A percentile compares a stretch with the other conserved stretches of the same genome.
These are phyloP conservation scores for Lepisosteus oculatus DNA, from an alignment of 2,113 vertebrate species.

Conservation along the genomic window DNA sequence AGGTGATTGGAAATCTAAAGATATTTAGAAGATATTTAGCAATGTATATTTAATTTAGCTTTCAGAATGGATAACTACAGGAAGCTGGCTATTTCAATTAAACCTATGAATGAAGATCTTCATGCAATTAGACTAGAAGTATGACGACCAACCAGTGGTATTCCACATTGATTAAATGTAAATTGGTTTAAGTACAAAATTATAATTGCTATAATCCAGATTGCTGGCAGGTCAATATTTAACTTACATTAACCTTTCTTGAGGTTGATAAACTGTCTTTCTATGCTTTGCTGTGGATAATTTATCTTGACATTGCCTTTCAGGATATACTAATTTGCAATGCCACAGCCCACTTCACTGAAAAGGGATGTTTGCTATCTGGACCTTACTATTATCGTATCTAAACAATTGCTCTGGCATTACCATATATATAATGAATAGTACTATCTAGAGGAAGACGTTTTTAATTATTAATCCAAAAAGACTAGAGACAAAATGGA, in stretches of 20 bases:
- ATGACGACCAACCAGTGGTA: conserved; percentile 48
- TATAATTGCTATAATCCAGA: conserved; percentile 70
- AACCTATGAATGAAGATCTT: not conserved
- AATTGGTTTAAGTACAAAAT: conserved; percentile 52
- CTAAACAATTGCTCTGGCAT: too few species aligned
- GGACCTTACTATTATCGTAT: too few species aligned
- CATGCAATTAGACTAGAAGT: not conserved
- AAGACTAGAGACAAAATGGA: too few species aligned
- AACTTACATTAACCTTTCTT: conserved; percentile 75
- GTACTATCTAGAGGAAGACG: not conserved
- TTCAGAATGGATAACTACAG: not conserved
- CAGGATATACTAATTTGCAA: conserved; percentile 63
- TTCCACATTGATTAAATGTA: conserved; percentile 57
- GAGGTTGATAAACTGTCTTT: conserved; percentile 63
- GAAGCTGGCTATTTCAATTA: not conserved
- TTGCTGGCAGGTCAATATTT: conserved; percentile 76
- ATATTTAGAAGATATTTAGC: not conserved
- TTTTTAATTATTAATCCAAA: too few species aligned
- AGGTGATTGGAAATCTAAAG: not conserved
- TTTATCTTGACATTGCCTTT: conserved; percentile 67
- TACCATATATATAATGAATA: too few species aligned
- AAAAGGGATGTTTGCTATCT: not conserved
- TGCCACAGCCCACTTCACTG: conserved; percentile 36
- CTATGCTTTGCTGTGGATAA: conserved; percentile 57
- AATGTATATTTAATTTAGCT: not conserved